Evolutionary conservation across 2,888 invertebrate species (phyloP), one percentile per base, ranked within the genome.

Genomic region (Colostygia pectinataria): DNA sequence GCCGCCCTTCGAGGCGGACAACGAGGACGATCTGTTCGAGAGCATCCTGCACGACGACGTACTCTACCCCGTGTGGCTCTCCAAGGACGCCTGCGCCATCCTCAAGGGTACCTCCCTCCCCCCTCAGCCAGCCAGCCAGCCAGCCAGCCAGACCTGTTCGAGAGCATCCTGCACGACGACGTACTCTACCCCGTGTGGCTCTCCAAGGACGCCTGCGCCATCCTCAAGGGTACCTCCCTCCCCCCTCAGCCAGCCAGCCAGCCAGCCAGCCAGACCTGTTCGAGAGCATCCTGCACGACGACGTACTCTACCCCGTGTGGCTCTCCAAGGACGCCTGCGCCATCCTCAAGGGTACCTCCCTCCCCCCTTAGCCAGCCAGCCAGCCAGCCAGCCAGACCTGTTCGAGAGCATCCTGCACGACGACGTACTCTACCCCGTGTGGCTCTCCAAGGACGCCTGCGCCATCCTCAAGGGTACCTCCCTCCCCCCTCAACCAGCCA

Each of bases 1-100:
- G 86, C 99, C 99, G 50, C 99, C 99, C 8, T 99, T 99, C 89
- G 99, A 99, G 91, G 99, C 99, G 2, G 99, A 99, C 90, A 99
- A 99, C 90, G 99, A 99, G 89, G 99, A 99, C 84, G 99, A 99
- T 84, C 92, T 99, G 54, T 99, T 99, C 90, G 99, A 99, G 90
- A 97, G 98, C 60, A 99, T 99, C 77, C 92, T 99, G 68, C 98
- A 98, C 80, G 99, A 99, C 80, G 99, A 99, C 86, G 99, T 99
- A 43, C 92, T 98, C 12, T 99, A 99, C 89, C 99, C 99, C 8
- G 98, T 99, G 9, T 99, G 99, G 99, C 80, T 88, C 18, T 80
- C 80, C 65, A 80, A 78, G 70, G 85, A 86, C 65, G 85, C 87
- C 54, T 87, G 87, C 24, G 74, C 84, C 56, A 87, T 89, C 51